Percentiles rank a stretch among this genome's conserved stretches.
Conservation (phyloP, 2,888 invertebrate genomes). For the Mystacides longicornis region DNA sequence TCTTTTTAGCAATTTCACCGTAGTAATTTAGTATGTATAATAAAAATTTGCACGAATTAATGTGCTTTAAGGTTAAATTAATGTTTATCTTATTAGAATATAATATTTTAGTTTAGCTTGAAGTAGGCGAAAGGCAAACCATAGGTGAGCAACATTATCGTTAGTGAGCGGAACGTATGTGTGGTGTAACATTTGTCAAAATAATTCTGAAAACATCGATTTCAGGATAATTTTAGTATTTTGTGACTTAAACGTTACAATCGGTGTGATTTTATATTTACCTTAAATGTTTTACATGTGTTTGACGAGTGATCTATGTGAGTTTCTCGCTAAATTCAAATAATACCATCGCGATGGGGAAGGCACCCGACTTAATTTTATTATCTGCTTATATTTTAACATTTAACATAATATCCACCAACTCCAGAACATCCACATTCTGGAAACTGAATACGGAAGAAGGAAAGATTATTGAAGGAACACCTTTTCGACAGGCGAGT, state of each 20-base stretch:
- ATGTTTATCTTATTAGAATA: too few species aligned
- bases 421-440: constrained; percentile 74
- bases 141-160: neutral
- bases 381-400: constrained; percentile 64
- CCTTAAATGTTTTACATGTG: constrained; percentile 1
- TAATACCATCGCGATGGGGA: constrained; percentile 36
- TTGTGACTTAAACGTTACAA: neutral
- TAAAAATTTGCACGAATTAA: too few species aligned
- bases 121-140: too few species aligned
- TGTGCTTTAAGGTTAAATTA: too few species aligned
- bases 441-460: constrained; percentile 76
- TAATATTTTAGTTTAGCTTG: too few species aligned
- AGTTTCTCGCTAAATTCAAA: neutral
- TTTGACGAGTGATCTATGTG: constrained; percentile 3
- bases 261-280: neutral
- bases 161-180: constrained; percentile 5
- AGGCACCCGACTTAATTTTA: constrained; percentile 52
- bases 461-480: constrained; percentile 65
- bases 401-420: constrained; percentile 63
- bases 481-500: constrained; percentile 48
- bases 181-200: constrained; percentile 24
- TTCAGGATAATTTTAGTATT: constrained; percentile 1
- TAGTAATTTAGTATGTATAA: too few species aligned
- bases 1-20: too few species aligned
- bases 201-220: constrained; percentile 17